A percentile compares a stretch with the other conserved stretches of the same genome.
Evolutionary conservation across 1,140 invertebrate genomes (phyloP).

Genomic region (Scaptomyza graminum): DNA sequence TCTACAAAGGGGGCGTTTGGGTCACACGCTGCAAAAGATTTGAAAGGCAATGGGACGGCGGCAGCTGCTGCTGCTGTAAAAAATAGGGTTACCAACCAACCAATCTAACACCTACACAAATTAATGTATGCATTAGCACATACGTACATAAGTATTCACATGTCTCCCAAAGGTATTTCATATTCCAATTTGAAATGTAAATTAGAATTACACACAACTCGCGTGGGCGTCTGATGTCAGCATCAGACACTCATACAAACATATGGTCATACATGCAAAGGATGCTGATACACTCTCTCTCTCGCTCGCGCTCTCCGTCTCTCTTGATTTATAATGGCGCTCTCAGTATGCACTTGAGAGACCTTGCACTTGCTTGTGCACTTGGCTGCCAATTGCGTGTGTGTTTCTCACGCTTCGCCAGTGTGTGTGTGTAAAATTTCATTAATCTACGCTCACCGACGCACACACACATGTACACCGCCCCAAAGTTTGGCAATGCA

Average conservation of each 20-base stretch:
- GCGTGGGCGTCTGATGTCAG: constrained; percentile 44
- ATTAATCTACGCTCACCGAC: constrained; percentile 54
- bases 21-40: constrained; percentile 64
- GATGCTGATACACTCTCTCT: constrained; percentile 29
- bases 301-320: constrained; percentile 12
- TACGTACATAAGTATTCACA: constrained; percentile 4
- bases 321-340: background rate
- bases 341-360: constrained; percentile 34
- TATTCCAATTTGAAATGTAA: constrained; percentile 57
- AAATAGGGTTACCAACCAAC: constrained; percentile 56
- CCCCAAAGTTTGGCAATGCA: constrained; percentile 35
- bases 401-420: constrained; percentile 41
- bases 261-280: constrained; percentile 24
- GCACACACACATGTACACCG: constrained; percentile 8
- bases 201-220: constrained; percentile 24
- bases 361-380: constrained; percentile 69
- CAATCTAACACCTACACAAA: constrained; percentile 19
- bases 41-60: constrained; percentile 30
- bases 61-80: constrained; percentile 4
- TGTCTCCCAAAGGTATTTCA: constrained; percentile 34
- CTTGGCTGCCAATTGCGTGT: constrained; percentile 30
- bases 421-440: constrained; percentile 49
- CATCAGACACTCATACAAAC: constrained; percentile 29
- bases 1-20: constrained; percentile 68
- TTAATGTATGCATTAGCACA: constrained; percentile 24